Base-by-base conservation (phyloP, 2,888 invertebrate species). In the Mythimna ferrago region DNA sequence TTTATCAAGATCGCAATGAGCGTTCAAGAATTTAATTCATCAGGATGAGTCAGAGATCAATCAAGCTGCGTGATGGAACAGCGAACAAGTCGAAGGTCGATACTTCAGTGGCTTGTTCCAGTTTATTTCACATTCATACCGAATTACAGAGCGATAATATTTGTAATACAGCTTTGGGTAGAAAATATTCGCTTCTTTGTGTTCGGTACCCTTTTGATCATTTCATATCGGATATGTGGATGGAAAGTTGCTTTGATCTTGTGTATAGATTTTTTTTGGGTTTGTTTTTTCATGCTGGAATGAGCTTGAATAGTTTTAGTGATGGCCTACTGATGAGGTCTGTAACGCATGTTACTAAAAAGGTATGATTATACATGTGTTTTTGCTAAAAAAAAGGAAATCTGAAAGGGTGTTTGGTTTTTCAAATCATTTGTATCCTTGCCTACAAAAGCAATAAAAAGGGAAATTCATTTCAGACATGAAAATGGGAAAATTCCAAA, bases 11-110 rank as follows among this genome's bases (percentile, higher is more conserved):
- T 79, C 57, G 70, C 64, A 61, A 67, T 73, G 72, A 75, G 71
- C 74, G 67, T 71, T 78, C 74, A 66, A 64, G 78, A 83, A 87
- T 89, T 89, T 87, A 86, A 89, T 89, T 89, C 82, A 84, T 85
- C 82, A 71, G 66, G 69, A 69, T 72, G 64, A 78, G 74, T 68
- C 68, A 26, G 62, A 80, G 78, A 85, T 87, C 84, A 85, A 89
- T 89, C 87, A 84, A 87, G 74, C 73, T 85, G 38, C 83, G 88
- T 89, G 90, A 86, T 54, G 71, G 66, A 84, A 85, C 88, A 78
- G 61, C 51, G 21, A 64, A 19, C 44, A 21, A 58, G 6, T n/a
- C 6, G 21, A 41, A 26, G 14, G 26, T 26, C 26, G 51, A 57
- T 56, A 26, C 53, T 60, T 44, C 38, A 81, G 63, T 81, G 63